These are phyloP conservation scores for Carassius gibelio DNA, from an alignment of 2,113 vertebrate genomes.

Conservation along the genomic window DNA sequence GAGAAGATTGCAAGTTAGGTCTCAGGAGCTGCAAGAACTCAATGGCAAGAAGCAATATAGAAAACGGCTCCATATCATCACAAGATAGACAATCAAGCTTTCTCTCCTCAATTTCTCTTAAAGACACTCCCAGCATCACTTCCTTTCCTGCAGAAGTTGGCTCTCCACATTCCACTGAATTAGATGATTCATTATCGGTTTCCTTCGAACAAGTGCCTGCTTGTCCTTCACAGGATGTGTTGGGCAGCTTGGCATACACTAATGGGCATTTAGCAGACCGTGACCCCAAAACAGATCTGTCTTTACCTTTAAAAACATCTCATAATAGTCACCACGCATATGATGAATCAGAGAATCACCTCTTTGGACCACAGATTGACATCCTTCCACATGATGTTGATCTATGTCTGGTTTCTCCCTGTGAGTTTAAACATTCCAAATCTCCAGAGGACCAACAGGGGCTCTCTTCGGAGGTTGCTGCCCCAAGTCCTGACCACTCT, in stretches of 20 bases:
- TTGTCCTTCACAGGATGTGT: slow-evolving; percentile 74
- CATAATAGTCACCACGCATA: slow-evolving; percentile 62
- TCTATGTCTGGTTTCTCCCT: slow-evolving; percentile 90
- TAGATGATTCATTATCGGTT: slow-evolving; percentile 86
- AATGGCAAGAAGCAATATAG: slow-evolving; percentile 58
- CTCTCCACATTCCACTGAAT: slow-evolving; percentile 88
- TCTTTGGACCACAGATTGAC: slow-evolving; percentile 52
- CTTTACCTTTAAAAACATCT: slow-evolving; percentile 77
- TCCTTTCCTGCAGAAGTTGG: slow-evolving; percentile 86
- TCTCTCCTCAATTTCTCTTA: slow-evolving; percentile 82
- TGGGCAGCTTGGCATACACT: slow-evolving; percentile 46
- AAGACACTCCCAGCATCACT: slow-evolving; percentile 78
- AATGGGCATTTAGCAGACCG: slow-evolving; percentile 65
- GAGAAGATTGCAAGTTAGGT: slow-evolving; percentile 68
- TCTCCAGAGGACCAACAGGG: slow-evolving; percentile 62
- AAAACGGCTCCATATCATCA: slow-evolving; percentile 66
- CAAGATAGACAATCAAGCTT: slow-evolving; percentile 77
- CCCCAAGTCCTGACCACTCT: slow-evolving; percentile 70
- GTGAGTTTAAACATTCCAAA: slow-evolving; percentile 90
- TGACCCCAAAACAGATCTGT: slow-evolving; percentile 66
- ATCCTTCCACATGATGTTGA: slow-evolving; percentile 87
- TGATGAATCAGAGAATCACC: slow-evolving; percentile 61
- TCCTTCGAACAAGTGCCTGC: slow-evolving; percentile 85
- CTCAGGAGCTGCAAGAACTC: slow-evolving; percentile 61
- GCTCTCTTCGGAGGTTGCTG: slow-evolving; percentile 56